Evolutionary conservation across 1,140 invertebrate genomes (phyloP).

Genomic region (Globodera rostochiensis): DNA sequence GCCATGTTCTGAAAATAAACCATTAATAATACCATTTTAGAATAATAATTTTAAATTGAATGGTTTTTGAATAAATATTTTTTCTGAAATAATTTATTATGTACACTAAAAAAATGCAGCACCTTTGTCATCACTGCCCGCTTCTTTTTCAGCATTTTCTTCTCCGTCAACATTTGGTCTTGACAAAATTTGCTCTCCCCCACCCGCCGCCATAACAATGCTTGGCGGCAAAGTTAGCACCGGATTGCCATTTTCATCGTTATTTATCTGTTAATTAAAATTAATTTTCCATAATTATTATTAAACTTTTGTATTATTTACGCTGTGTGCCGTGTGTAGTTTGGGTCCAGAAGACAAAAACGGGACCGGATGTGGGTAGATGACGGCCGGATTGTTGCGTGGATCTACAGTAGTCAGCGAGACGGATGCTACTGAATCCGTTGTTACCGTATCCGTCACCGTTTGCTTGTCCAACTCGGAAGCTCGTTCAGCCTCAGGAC

Average conservation of each 20-base stretch:
- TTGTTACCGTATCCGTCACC: neutral
- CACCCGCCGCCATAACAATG: constrained; percentile 52
- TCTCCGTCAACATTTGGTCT: neutral
- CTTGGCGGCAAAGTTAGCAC: constrained; percentile 54
- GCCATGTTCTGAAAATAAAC: neutral
- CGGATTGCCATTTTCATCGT: constrained; percentile 32
- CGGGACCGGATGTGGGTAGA: constrained; percentile 62
- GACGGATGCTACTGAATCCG: neutral
- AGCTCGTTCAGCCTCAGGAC: neutral
- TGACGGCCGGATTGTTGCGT: constrained; percentile 52
- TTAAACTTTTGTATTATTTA: constrained; percentile 16
- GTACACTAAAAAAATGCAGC: neutral
- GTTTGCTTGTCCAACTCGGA: neutral
- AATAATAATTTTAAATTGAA: neutral
- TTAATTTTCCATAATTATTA: neutral
- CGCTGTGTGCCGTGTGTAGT: constrained; percentile 50
- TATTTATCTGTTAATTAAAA: neutral
- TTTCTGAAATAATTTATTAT: neutral
- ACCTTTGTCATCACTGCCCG: neutral
- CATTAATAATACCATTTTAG: too few species aligned
- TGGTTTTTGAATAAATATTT: too few species aligned
- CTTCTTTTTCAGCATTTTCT: neutral
- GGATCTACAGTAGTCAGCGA: constrained; percentile 40
- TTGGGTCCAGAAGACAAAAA: constrained; percentile 56
- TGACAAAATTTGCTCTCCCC: neutral